These are phyloP conservation scores for Periophthalmus modestus DNA, from an alignment of 2,113 vertebrate genomes.

Conservation along the genomic window DNA sequence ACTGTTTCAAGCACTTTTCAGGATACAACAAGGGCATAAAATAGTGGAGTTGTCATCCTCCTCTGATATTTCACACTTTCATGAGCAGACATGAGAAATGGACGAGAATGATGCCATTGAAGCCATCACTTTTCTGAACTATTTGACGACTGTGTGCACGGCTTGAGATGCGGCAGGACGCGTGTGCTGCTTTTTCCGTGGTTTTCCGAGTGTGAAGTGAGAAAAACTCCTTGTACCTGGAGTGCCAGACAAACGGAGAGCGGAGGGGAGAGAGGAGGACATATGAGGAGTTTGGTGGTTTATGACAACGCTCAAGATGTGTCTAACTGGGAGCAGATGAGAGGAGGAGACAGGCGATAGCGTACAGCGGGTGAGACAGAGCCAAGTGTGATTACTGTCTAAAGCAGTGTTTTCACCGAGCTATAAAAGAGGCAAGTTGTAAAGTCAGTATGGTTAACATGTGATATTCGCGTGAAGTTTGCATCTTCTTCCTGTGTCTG, in stretches of 20 bases:
- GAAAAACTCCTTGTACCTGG: conserved; percentile 61
- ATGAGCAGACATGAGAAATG: conserved; percentile 58
- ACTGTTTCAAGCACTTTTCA: conserved; percentile 23
- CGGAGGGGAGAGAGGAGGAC: conserved; percentile 9
- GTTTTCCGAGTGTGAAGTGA: conserved; percentile 32
- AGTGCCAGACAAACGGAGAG: conserved; percentile 50
- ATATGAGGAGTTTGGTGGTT: conserved; percentile 68
- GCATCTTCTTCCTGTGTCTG: not conserved
- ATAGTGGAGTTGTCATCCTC: conserved; percentile 68
- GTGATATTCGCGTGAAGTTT: not conserved
- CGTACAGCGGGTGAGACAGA: conserved; percentile 12
- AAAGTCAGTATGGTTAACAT: not conserved
- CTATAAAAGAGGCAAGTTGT: not conserved
- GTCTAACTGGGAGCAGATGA: conserved; percentile 79
- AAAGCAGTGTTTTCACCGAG: not conserved
- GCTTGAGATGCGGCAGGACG: conserved; percentile 55
- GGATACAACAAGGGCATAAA: not conserved
- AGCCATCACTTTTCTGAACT: conserved; percentile 64
- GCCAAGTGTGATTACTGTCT: not conserved
- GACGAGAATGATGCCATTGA: conserved; percentile 69
- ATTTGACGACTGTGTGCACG: conserved; percentile 64
- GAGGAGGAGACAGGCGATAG: conserved; percentile 44
- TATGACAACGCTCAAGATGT: conserved; percentile 77
- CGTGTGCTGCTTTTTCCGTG: conserved; percentile 62
- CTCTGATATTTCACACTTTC: conserved; percentile 69